Base-by-base conservation (phyloP, 2,113 vertebrate species). In the Aythya baeri region DNA sequence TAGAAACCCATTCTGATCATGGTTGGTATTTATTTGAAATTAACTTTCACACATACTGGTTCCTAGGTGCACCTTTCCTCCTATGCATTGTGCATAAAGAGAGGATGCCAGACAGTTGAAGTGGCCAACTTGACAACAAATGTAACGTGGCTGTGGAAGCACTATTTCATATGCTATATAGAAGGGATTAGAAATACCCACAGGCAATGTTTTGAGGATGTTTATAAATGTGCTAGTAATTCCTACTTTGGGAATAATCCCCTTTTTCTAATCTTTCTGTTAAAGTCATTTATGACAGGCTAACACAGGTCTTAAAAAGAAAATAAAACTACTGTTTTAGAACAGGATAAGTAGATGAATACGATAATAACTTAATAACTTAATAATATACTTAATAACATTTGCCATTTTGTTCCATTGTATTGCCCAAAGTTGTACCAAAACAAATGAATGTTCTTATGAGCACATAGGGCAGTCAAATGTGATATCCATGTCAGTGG, bases 401-500 rank as follows among this genome's bases (percentile, higher is more conserved):
- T 63, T 93, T 73, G 36, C 25, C 2, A 8, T 83, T 89, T 89
- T 49, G 32, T 62, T 61, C 23, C 5, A 29, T 14, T 55, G 5
- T 72, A 34, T 59, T 83, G 31, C 21, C n/a, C 13, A 9, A 73
- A 86, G 43, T 6, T 6, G 5, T 38, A 72, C 10, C 78, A 49
- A 54, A n/a, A 78, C 38, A 55, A 15, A 34, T 65, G 11, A 58
- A 1, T 86, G 86, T n/a, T 70, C 23, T 25, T 62, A 74, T 32
- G 43, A 78, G 6, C 7, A 5, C 9, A 7, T 46, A 57, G 70
- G 55, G 27, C 38, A 43, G 44, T 44, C 0, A 0, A 31, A 11
- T 12, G 2, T 41, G 36, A 61, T 78, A 17, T 70, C 36, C 3
- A 0, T 36, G 34, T 63, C 50, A 32, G 41, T 50, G 29, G 25